Conservation (phyloP, 2,797 vertebrate species). For the Kryptolebias ocellatus region DNA sequence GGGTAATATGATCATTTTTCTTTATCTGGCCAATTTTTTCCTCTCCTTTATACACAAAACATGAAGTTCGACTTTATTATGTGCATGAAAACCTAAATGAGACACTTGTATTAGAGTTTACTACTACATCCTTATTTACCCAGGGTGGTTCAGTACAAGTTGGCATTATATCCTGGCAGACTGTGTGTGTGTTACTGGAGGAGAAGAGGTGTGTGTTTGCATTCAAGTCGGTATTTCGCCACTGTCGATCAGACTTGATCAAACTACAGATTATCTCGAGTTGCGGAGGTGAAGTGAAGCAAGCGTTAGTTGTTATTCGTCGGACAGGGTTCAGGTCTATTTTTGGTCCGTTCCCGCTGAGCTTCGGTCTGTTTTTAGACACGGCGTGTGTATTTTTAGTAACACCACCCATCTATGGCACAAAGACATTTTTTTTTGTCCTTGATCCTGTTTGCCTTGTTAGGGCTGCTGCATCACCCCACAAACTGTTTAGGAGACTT, state of each 20-base stretch:
- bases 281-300: not conserved
- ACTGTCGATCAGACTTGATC: not conserved
- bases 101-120: fast-evolving
- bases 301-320: conserved; percentile 11
- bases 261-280: not conserved
- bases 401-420: conserved; percentile 22
- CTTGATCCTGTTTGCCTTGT: conserved; percentile 18
- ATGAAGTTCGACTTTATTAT: not conserved
- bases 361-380: conserved; percentile 63
- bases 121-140: conserved; percentile 67
- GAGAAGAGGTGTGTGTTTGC: conserved; percentile 14
- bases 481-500: too few species aligned
- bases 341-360: conserved; percentile 27
- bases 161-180: not conserved
- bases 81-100: not conserved
- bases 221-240: conserved; percentile 8
- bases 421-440: not conserved
- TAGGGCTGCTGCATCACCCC: not conserved
- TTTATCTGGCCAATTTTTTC: too few species aligned
- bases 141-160: conserved; percentile 51
- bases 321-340: conserved; percentile 27
- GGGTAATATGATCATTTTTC: too few species aligned
- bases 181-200: not conserved
- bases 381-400: conserved; percentile 63
- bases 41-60: not conserved